These are phyloP conservation scores for Phycodurus eques DNA, from an alignment of 2,113 vertebrate genomes.

Conservation along the genomic window DNA sequence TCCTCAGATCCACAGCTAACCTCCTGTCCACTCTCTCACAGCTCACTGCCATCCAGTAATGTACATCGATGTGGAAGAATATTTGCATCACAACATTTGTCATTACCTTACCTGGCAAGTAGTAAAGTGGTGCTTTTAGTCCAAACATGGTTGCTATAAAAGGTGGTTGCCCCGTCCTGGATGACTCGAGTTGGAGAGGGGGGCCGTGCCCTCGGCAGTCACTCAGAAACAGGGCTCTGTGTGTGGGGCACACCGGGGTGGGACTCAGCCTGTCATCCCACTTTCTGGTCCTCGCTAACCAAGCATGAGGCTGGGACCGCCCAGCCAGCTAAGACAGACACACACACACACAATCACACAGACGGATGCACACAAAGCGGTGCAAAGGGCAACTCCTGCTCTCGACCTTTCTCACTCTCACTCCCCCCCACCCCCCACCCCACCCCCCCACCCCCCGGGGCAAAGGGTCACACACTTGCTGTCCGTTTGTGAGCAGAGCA, in stretches of 20 bases:
- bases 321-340: constrained; percentile 65
- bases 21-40: constrained; percentile 30
- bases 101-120: constrained; percentile 90
- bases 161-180: constrained; percentile 61
- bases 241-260: constrained; percentile 62
- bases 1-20: constrained; percentile 46
- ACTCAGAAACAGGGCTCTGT: constrained; percentile 65
- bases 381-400: constrained; percentile 61
- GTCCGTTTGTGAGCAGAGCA: constrained; percentile 47
- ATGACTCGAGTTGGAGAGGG: constrained; percentile 68
- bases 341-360: constrained; percentile 25
- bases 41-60: constrained; percentile 7
- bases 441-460: constrained; percentile 44
- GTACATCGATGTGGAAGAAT: neutral
- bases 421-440: no score
- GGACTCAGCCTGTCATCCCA: constrained; percentile 74
- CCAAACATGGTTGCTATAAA: constrained; percentile 88
- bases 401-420: constrained; percentile 54
- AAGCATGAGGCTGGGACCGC: constrained; percentile 74
- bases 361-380: constrained; percentile 52
- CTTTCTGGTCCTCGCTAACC: constrained; percentile 67
- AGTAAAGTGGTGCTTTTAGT: constrained; percentile 97
- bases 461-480: constrained; percentile 62
- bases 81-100: constrained; percentile 7
- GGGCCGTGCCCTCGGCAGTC: constrained; percentile 61